phyloP scores from a whole-genome alignment of 2,888 invertebrate genomes.

The Pammene fasciana region DNA sequence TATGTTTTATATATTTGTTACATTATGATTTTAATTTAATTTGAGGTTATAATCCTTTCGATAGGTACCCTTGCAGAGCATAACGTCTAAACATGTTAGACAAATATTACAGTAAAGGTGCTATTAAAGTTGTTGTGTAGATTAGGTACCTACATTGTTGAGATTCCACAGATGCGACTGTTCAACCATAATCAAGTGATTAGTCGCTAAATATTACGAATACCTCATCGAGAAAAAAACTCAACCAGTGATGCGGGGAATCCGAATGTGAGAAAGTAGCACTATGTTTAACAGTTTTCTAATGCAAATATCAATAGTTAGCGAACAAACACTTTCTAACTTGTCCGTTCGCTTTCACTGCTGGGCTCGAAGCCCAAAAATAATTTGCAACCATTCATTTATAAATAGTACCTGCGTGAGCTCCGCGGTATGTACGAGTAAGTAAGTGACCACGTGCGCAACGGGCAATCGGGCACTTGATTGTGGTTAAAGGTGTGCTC shows the following conservation, averaged over 20 bases:
- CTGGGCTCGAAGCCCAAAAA: constrained; percentile 56
- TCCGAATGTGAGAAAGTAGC: constrained; percentile 72
- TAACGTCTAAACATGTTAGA: no score
- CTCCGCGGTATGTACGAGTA: constrained; percentile 8
- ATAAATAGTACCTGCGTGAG: constrained; percentile 14
- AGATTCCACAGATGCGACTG: not conserved
- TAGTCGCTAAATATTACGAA: not conserved
- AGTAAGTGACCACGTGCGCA: not conserved
- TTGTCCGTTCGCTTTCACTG: constrained; percentile 70
- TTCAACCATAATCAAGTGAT: not conserved
- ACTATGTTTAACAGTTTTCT: constrained; percentile 74
- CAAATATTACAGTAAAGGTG: no score
- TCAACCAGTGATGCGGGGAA: constrained; percentile 49
- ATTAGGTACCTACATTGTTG: not conserved
- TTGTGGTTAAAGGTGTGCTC: no score
- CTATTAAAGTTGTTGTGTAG: no score
- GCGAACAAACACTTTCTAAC: constrained; percentile 77
- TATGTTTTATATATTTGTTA: no score
- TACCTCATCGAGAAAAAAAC: constrained; percentile 19
- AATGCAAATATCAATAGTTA: constrained; percentile 76
- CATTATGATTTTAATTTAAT: no score
- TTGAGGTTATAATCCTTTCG: no score
- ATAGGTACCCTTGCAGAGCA: no score
- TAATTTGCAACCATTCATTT: constrained; percentile 43
- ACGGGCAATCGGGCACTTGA: not conserved